Percentiles rank a stretch among this genome's conserved stretches.
These are phyloP conservation scores for Leucophenga varia DNA, from an alignment of 1,140 invertebrate species.

Conservation along the genomic window DNA sequence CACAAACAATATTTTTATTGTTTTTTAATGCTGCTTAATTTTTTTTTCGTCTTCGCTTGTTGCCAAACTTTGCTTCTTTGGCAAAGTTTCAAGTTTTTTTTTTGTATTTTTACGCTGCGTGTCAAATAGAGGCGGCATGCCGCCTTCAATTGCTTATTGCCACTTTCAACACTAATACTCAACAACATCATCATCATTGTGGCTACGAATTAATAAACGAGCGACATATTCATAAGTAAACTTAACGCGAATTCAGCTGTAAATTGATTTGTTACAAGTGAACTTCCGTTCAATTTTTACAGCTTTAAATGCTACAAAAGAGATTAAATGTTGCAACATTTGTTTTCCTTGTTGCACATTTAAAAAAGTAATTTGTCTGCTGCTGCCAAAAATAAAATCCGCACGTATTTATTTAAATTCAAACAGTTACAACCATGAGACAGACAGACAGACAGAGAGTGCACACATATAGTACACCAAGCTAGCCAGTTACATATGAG, in stretches of 20 bases:
- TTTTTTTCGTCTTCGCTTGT: not conserved
- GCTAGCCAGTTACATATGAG: no score
- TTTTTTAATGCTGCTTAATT: slow-evolving; percentile 33
- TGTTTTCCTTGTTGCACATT: no score
- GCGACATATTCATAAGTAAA: no score
- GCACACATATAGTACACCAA: no score
- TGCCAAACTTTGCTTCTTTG: slow-evolving; percentile 23
- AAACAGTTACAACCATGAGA: slow-evolving; percentile 13
- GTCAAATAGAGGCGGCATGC: not conserved
- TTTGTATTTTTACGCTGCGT: not conserved
- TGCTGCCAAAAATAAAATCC: slow-evolving; percentile 22
- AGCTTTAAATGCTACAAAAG: no score
- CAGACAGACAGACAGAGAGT: no score
- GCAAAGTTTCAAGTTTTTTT: slow-evolving; percentile 33
- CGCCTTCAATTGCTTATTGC: not conserved
- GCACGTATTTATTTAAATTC: slow-evolving; percentile 51
- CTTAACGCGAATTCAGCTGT: no score
- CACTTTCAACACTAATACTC: not conserved
- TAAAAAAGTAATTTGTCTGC: slow-evolving; percentile 56
- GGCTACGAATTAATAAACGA: no score
- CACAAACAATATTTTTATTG: slow-evolving; percentile 37
- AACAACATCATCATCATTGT: no score
- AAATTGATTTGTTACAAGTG: slow-evolving; percentile 26
- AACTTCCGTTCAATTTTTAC: no score
- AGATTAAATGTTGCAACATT: slow-evolving; percentile 19